Evolutionary conservation across 2,797 vertebrate genomes (phyloP).

Genomic region (Notamacropus eugenii): DNA sequence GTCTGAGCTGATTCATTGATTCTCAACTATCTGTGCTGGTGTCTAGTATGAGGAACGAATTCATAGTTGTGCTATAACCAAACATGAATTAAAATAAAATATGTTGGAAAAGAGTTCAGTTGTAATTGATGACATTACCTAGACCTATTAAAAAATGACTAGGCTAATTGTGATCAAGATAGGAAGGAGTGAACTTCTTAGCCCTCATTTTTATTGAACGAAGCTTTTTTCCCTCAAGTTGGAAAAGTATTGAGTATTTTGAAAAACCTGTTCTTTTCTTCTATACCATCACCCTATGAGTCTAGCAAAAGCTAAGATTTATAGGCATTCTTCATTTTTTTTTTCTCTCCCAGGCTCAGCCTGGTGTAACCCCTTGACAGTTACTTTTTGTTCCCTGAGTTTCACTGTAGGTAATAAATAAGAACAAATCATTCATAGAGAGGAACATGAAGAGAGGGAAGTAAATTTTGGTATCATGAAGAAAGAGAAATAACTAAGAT

Average conservation of each 20-base stretch:
- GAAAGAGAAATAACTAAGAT: constrained; percentile 6
- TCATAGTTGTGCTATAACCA: neutral
- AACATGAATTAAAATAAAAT: neutral
- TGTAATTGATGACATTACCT: neutral
- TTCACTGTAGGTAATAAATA: constrained; percentile 7
- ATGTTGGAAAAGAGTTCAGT: neutral
- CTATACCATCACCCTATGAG: neutral
- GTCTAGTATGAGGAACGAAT: neutral
- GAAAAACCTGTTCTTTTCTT: neutral
- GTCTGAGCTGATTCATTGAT: neutral
- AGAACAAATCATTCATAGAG: neutral
- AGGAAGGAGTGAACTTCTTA: neutral
- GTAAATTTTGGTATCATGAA: constrained; percentile 22
- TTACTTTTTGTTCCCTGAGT: neutral
- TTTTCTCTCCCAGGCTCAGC: neutral
- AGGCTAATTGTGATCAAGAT: neutral
- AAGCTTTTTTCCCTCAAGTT: neutral
- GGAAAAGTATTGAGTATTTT: neutral
- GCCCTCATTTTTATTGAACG: neutral
- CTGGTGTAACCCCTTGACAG: neutral
- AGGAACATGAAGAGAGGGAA: neutral
- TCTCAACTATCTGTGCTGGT: neutral
- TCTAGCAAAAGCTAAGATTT: constrained; percentile 5
- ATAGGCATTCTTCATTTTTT: neutral
- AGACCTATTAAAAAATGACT: neutral